Evolutionary conservation across 2,797 vertebrate species (phyloP).

Genomic region (Cossypha caffra): DNA sequence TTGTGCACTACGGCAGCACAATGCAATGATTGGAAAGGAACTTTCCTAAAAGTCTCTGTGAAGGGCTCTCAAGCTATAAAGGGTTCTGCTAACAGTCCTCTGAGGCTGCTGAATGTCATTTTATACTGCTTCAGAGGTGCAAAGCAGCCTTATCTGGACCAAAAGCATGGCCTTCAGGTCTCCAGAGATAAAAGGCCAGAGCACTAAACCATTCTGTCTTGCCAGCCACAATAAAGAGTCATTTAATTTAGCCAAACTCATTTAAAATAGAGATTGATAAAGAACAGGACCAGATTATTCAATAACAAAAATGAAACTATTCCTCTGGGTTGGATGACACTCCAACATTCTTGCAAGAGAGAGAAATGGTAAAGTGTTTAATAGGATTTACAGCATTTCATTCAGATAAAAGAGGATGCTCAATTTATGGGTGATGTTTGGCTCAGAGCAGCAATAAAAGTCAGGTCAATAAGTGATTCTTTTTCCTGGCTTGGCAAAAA

Average conservation of each 20-base stretch:
- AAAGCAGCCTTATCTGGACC: slow-evolving; percentile 17
- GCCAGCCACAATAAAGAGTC: neutral
- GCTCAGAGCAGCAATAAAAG: slow-evolving; percentile 62
- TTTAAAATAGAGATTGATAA: slow-evolving; percentile 47
- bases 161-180: slow-evolving; percentile 4
- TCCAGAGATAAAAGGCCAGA: slow-evolving; percentile 23
- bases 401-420: slow-evolving; percentile 54
- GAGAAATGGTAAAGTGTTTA: slow-evolving; percentile 48
- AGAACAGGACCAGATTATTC: slow-evolving; percentile 12
- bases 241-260: slow-evolving; percentile 53
- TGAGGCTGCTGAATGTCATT: slow-evolving; percentile 11
- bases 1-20: fast-evolving
- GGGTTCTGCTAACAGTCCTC: neutral
- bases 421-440: slow-evolving; percentile 48
- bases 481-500: slow-evolving; percentile 26
- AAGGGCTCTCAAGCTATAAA: neutral
- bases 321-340: slow-evolving; percentile 19
- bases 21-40: neutral
- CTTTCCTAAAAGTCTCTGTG: neutral
- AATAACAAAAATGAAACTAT: slow-evolving; percentile 37
- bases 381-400: slow-evolving; percentile 59
- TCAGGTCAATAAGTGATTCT: slow-evolving; percentile 41
- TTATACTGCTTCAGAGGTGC: neutral
- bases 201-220: slow-evolving; percentile 16
- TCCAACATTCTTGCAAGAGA: neutral